Evolutionary conservation across 2,113 vertebrate species (phyloP).

Genomic region (Phylloscopus trochilus): DNA sequence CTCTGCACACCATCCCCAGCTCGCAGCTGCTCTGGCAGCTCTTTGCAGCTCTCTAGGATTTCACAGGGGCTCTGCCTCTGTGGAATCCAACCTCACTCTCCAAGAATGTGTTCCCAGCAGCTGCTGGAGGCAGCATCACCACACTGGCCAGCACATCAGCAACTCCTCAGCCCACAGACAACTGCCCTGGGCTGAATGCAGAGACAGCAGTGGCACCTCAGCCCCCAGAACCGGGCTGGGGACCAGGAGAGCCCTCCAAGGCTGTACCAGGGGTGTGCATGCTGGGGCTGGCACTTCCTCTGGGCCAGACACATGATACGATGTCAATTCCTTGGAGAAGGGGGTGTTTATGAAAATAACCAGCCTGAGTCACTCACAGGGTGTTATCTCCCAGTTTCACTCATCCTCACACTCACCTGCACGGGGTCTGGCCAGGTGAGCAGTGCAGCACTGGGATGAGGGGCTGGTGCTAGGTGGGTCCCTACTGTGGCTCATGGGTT

Average conservation of each 20-base stretch:
- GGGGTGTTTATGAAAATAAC: not conserved
- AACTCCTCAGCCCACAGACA: not conserved
- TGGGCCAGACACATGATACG: fast-evolving
- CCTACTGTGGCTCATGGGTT: not conserved
- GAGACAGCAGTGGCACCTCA: not conserved
- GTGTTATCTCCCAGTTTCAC: not conserved
- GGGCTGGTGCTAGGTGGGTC: not conserved
- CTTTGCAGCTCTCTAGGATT: not conserved
- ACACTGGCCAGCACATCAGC: not conserved
- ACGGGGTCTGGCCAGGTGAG: not conserved
- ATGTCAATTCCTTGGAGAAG: not conserved
- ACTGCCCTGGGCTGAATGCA: not conserved
- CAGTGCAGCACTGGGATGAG: not conserved
- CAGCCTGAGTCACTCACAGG: not conserved
- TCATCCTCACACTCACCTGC: not conserved
- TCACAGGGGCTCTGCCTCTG: not conserved
- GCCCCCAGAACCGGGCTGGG: not conserved
- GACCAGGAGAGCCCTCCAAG: not conserved
- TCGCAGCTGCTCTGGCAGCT: not conserved
- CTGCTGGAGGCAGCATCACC: not conserved
- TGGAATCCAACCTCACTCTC: not conserved
- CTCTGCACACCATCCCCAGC: not conserved
- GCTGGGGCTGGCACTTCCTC: not conserved
- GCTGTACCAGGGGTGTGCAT: fast-evolving
- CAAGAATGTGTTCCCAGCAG: not conserved